Evolutionary conservation across 2,888 invertebrate species (phyloP), one percentile per base, ranked within the genome.

Genomic region (Sinelater perroti): DNA sequence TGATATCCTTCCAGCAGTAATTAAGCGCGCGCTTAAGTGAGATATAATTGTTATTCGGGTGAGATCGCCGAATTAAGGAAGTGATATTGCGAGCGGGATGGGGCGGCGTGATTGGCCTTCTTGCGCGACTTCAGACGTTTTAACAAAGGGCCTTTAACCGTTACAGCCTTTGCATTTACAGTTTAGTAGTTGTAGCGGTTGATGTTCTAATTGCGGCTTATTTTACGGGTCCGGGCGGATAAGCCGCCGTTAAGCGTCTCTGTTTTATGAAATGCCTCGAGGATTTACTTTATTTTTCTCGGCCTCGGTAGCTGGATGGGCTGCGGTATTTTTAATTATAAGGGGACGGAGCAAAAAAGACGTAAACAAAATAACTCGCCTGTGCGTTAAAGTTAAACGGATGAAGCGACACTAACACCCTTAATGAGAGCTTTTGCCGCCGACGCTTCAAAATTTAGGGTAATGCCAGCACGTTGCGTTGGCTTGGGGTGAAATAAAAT

Each of bases 31-130:
- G 54, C 62, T 63, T 58, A 64, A 67, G 66, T 63, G 65, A 65
- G 64, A 65, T 63, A 65, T 67, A 63, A 67, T 62, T 64, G 64
- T 63, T 66, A 66, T 66, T 66, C 64, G 61, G 61, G 61, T 53
- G 52, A 61, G 62, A 52, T 61, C 56, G 53, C 46, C 55, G 49
- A 58, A 61, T 61, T 61, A 61, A 54, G 57, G 56, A 57, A 57
- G 52, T 54, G 52, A 52, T 54, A 56, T 51, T 56, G 44, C 42
- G 47, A 59, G 51, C 26, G 54, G 52, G 53, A 44, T 53, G 45
- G 51, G 44, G 56, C 47, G 53, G 35, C 38, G 49, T 53, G 51
- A 56, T 56, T 56, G 52, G 52, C 52, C 59, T 45, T 54, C 52
- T 57, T 57, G 36, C 28, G 49, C 51, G 47, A 53, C 53, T 58